Evolutionary conservation across 2,888 invertebrate genomes (phyloP), one percentile per base, ranked within the genome.

Genomic region (Liodrosophila aerea): DNA sequence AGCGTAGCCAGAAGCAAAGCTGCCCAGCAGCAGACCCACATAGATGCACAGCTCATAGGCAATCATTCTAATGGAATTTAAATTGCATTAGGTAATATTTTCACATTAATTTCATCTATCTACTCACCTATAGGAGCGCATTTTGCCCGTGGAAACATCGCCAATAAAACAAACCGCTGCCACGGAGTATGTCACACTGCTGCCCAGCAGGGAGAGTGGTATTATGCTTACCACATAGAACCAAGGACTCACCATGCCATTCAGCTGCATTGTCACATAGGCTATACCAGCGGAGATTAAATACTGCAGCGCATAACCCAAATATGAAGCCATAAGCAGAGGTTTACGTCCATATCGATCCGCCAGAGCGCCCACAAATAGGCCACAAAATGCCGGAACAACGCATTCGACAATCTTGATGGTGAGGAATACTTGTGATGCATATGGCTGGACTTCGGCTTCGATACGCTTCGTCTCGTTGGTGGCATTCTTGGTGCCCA

Each of bases 341-440:
- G 95, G 94, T 84, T 94, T 94, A 45, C 95, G 91, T 9, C 96
- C 95, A 90, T 94, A 92, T 49, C 91, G 93, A 87, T 96, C 95
- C 18, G 95, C 95, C 95, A 95, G 95, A 0, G 94, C 93, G 5
- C 95, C 96, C 57, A 95, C 86, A 86, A 95, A 94, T 37, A 95
- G 89, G 4, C 94, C 93, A 36, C 93, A 87, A 22, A 94, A 73
- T 0, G 94, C 93, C 0, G 95, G 94, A 34, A 93, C 89, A 40
- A 94, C 85, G 13, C 93, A 92, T 70, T 87, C 93, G 11, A 94
- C 89, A 0, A 94, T 87, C 7, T 92, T 91, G 74, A 91, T 92
- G 1, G 91, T 90, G 87, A 94, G 93, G 2, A 92, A 87, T 37
- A 95, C 91, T 49, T 92, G 89, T 5, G 93, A 92, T 1, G 93